These are phyloP conservation scores for Gryllus bimaculatus DNA, from an alignment of 1,140 invertebrate species.

Conservation along the genomic window DNA sequence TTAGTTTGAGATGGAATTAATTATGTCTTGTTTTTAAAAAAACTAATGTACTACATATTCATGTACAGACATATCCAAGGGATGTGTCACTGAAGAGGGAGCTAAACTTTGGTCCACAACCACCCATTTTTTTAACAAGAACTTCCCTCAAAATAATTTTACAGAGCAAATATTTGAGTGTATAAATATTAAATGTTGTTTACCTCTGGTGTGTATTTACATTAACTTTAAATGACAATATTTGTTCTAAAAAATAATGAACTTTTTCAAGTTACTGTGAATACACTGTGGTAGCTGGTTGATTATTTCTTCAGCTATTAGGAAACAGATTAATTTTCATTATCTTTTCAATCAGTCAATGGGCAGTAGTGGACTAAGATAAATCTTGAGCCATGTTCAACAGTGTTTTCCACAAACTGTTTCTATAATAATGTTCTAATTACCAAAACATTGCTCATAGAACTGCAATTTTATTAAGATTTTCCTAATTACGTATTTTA, in stretches of 20 bases:
- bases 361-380: not conserved
- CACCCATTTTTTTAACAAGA: not conserved
- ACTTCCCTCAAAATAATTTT: no score
- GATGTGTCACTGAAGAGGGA: not conserved
- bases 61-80: slow-evolving; percentile 17
- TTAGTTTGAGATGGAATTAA: slow-evolving; percentile 11
- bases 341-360: not conserved
- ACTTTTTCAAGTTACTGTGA: not conserved
- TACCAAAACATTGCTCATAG: not conserved
- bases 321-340: not conserved
- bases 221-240: not conserved
- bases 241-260: not conserved
- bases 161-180: no score
- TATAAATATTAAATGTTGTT: no score
- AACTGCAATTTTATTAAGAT: not conserved
- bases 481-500: not conserved
- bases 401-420: slow-evolving; percentile 1
- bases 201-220: not conserved
- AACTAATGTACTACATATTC: slow-evolving; percentile 8
- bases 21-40: slow-evolving; percentile 7
- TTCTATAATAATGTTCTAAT: not conserved
- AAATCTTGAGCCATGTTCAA: not conserved
- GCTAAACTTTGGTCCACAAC: not conserved
- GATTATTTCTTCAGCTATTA: not conserved
- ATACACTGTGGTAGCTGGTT: not conserved